Evolutionary conservation across 2,113 vertebrate genomes (phyloP), one percentile per base, ranked within the genome.

Genomic region (Corydoras sp.): DNA sequence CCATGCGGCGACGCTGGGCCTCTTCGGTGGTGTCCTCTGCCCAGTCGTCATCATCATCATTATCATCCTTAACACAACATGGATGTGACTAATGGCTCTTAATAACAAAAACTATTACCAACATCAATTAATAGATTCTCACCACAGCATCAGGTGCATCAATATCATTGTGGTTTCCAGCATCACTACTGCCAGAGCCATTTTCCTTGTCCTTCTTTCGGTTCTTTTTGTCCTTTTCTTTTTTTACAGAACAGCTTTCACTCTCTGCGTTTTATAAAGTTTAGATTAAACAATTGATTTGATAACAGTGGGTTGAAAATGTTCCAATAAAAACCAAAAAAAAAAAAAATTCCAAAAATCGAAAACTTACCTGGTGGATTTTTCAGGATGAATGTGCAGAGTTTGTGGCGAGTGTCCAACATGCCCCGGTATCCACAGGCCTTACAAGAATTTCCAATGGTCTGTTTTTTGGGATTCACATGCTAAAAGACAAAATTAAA

Each of bases 351-450:
- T 43, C 35, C 18, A 24, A 24, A 24, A 24, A 24, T 24, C 18
- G 18, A 24, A 24, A 24, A 24, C 18, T 1, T 24, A 98, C 97
- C 97, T 86, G 97, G 96, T 89, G 97, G 96, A 87, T 98, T 99
- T 93, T 99, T 99, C 86, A 98, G 97, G 88, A 99, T 99, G 91
- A 99, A 99, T 2, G 97, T 99, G 90, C 97, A 99, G 84, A 99
- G 95, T 86, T 98, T 99, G 92, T 98, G 95, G 85, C 95, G 93
- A 81, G 93, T 98, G 88, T 99, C 97, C 71, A 99, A 92, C 96
- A 98, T 99, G 92, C 96, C 94, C 74, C 93, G 88, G 86, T 98
- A 92, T 78, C 97, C 97, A 90, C 97, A 99, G 88, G 96, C 97
- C 91, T 99, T 99, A 91, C 96, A 99, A 83, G 94, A 93, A 81